Evolutionary conservation across 2,113 vertebrate genomes (phyloP).

Genomic region (Eudyptes chrysolophus): DNA sequence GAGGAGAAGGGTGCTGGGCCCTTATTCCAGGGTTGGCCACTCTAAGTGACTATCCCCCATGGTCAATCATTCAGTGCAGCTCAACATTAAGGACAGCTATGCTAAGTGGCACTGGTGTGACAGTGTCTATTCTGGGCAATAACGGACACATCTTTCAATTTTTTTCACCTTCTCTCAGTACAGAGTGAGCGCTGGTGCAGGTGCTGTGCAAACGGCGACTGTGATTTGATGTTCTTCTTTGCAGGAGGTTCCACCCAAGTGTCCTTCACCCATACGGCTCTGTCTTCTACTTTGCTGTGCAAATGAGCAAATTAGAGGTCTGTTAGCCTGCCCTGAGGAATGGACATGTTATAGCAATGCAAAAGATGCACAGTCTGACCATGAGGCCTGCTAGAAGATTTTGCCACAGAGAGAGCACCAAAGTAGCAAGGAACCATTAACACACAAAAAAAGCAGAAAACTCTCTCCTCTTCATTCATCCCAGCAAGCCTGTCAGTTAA

Average conservation of each 20-base stretch:
- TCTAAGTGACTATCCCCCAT: background rate
- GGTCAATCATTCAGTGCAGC: background rate
- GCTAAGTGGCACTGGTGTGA: background rate
- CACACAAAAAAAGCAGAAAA: background rate
- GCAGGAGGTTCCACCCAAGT: background rate
- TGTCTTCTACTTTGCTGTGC: background rate
- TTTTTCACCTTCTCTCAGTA: background rate
- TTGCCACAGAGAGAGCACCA: background rate
- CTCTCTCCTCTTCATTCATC: fast-evolving
- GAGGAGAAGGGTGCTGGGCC: background rate
- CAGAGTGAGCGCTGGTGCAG: background rate
- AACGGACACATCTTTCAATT: background rate
- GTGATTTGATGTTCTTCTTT: background rate
- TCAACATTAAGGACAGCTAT: background rate
- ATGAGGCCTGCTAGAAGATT: background rate
- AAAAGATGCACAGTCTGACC: background rate
- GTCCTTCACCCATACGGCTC: background rate
- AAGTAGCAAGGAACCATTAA: background rate
- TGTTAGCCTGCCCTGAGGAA: background rate
- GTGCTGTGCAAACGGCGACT: background rate
- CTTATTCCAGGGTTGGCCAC: background rate
- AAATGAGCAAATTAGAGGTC: background rate
- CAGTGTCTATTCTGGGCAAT: background rate
- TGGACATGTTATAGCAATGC: background rate
- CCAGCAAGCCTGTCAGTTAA: background rate